These are phyloP conservation scores for Trematocara unimaculatum DNA, from an alignment of 2,113 vertebrate species.

Conservation along the genomic window DNA sequence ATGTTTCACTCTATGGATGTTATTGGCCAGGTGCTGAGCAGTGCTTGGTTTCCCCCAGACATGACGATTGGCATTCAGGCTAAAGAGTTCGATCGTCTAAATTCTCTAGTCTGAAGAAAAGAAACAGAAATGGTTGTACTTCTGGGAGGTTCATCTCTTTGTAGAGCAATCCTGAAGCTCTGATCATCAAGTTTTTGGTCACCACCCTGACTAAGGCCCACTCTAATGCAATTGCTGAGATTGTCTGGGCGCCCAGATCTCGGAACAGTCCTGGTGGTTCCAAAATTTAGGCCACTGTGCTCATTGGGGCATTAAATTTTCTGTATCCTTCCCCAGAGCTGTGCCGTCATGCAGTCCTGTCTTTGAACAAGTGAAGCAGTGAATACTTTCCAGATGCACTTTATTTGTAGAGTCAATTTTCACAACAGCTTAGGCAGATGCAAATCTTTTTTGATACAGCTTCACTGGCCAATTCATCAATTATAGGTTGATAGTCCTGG, in stretches of 20 bases:
- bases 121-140: background rate
- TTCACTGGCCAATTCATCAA: background rate
- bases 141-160: background rate
- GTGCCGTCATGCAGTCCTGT: no score
- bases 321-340: no score
- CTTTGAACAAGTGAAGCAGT: background rate
- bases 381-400: background rate
- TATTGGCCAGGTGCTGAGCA: background rate
- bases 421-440: background rate
- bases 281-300: background rate
- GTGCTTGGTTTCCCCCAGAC: background rate
- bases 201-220: background rate
- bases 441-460: background rate
- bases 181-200: background rate
- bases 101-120: background rate
- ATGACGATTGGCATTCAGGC: background rate
- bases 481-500: background rate
- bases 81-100: background rate
- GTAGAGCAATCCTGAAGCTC: background rate
- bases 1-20: background rate
- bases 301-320: background rate
- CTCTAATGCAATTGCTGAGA: background rate
- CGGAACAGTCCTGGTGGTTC: rapidly evolving
- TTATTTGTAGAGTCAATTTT: background rate
- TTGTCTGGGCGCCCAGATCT: background rate